Evolutionary conservation across 2,888 invertebrate species (phyloP).

Genomic region (Lacanobia oleracea): DNA sequence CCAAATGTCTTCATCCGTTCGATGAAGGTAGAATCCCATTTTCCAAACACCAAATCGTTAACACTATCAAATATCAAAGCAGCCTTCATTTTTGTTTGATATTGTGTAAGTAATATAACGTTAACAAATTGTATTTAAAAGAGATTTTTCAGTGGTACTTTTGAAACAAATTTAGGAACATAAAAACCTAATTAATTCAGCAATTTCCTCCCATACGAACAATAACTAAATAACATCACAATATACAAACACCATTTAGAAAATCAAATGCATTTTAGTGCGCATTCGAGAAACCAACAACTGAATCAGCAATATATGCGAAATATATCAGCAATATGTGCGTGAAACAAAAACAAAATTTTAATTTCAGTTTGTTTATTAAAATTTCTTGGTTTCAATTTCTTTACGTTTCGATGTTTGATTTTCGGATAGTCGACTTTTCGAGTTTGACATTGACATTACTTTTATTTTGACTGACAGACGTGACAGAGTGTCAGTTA

Average conservation of each 20-base stretch:
- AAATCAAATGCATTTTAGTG: background rate
- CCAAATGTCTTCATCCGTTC: constrained; percentile 81
- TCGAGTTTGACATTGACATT: too few species aligned
- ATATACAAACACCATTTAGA: constrained; percentile 3
- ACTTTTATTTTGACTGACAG: too few species aligned
- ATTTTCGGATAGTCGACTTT: too few species aligned
- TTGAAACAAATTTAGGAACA: background rate
- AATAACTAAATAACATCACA: background rate
- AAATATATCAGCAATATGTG: background rate
- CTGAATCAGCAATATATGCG: background rate
- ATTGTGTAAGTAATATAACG: background rate
- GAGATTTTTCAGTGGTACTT: background rate
- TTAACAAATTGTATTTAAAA: background rate
- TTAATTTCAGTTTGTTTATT: background rate
- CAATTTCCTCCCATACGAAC: background rate
- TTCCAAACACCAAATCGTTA: constrained; percentile 93
- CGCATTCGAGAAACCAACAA: background rate
- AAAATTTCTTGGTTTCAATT: too few species aligned
- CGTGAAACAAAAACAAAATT: background rate
- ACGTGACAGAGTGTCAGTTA: too few species aligned
- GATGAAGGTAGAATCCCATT: constrained; percentile 92
- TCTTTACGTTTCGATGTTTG: too few species aligned
- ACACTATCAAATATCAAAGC: constrained; percentile 93
- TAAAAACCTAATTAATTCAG: constrained; percentile 2
- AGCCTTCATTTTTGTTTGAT: constrained; percentile 90